Percentiles rank a stretch among this genome's conserved stretches.
Conservation (phyloP, 2,888 invertebrate genomes). For the Tribolium freemani region DNA sequence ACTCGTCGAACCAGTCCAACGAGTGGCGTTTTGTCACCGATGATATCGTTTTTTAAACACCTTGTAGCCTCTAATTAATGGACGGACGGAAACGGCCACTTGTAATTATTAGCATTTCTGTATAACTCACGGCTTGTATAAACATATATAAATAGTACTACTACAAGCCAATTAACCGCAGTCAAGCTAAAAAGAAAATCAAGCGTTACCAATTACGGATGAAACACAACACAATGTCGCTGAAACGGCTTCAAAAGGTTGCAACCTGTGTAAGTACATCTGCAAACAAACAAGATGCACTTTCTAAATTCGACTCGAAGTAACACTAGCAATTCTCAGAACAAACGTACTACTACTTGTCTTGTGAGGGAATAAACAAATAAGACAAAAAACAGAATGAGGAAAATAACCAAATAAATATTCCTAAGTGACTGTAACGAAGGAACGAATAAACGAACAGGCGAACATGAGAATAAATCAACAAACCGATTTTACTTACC, state of each 20-base stretch:
- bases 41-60: background rate
- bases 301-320: no score
- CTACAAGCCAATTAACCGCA: background rate
- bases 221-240: background rate
- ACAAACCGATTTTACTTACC: no score
- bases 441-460: no score
- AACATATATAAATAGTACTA: background rate
- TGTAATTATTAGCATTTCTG: conserved; percentile 13
- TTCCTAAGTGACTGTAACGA: no score
- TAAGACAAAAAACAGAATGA: no score
- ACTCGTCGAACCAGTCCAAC: background rate
- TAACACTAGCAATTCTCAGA: no score
- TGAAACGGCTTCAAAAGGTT: background rate
- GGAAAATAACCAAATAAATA: no score
- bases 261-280: no score
- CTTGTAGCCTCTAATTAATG: conserved; percentile 7
- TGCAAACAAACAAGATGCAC: no score
- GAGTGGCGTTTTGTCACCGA: background rate
- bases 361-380: no score
- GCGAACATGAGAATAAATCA: no score
- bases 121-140: background rate
- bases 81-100: background rate
- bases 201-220: background rate
- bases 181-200: background rate
- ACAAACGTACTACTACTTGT: no score